Evolutionary conservation across 2,888 invertebrate genomes (phyloP).

Genomic region (Aporophyla lueneburgensis): DNA sequence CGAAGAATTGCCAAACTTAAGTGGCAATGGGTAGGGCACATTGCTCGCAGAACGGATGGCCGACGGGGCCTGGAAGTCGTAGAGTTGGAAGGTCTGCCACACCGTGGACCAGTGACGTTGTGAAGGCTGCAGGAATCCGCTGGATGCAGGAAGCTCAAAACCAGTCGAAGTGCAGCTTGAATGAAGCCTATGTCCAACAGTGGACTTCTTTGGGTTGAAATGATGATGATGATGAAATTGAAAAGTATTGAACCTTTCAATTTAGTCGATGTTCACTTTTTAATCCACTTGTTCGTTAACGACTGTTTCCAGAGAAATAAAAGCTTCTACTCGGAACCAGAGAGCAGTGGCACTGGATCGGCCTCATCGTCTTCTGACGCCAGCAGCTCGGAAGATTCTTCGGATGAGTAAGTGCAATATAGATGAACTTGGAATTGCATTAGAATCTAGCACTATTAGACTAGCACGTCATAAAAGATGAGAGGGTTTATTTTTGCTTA

Average conservation of each 20-base stretch:
- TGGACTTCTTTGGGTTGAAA: too few species aligned
- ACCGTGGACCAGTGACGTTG: too few species aligned
- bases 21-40: too few species aligned
- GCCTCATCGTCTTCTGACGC: constrained; percentile 73
- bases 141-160: too few species aligned
- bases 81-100: too few species aligned
- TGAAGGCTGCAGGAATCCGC: too few species aligned
- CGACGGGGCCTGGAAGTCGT: too few species aligned
- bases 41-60: too few species aligned
- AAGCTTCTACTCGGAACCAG: constrained; percentile 92
- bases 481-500: background rate
- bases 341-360: constrained; percentile 83
- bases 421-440: background rate
- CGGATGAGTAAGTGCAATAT: constrained; percentile 87
- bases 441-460: background rate
- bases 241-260: background rate
- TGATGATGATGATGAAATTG: background rate
- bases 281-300: background rate
- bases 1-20: too few species aligned
- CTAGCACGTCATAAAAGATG: background rate
- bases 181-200: too few species aligned
- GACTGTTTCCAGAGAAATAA: constrained; percentile 88
- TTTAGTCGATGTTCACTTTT: background rate
- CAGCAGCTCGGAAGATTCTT: constrained; percentile 84
- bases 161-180: too few species aligned